Percentiles rank a stretch among this genome's conserved stretches.
These are phyloP conservation scores for Pinctada fucata DNA, from an alignment of 2,888 invertebrate species.

Conservation along the genomic window DNA sequence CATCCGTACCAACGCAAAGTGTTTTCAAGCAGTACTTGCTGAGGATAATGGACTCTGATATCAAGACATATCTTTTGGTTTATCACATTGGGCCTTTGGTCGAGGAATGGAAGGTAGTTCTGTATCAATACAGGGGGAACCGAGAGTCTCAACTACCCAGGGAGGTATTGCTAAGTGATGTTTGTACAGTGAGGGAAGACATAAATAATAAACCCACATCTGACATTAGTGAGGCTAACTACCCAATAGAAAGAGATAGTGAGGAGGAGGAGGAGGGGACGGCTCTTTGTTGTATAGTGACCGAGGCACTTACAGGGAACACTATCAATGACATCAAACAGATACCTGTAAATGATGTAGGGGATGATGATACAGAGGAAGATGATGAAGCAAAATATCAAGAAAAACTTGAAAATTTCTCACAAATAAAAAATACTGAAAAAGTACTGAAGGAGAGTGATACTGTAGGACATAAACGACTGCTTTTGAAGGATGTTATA, in stretches of 20 bases:
- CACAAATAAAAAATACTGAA: background rate
- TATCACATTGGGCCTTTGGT: conserved; percentile 53
- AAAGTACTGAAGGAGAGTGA: background rate
- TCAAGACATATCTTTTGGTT: conserved; percentile 43
- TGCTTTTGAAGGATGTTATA: background rate
- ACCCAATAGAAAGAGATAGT: background rate
- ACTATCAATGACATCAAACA: background rate
- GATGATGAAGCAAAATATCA: background rate
- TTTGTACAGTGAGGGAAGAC: background rate
- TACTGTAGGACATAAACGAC: background rate
- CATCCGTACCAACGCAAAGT: conserved; percentile 41
- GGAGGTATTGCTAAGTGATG: background rate
- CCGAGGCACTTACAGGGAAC: background rate
- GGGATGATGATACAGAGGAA: background rate
- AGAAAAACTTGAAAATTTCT: background rate
- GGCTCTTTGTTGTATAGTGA: background rate
- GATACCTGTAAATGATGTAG: background rate
- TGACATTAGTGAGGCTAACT: background rate
- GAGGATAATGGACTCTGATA: conserved; percentile 29
- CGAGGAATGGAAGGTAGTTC: conserved; percentile 48
- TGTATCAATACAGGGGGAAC: conserved; percentile 45
- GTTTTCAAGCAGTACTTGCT: conserved; percentile 45
- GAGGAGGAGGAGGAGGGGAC: background rate
- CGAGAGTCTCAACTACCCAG: background rate
- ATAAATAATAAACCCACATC: background rate